Conservation (phyloP, 2,797 vertebrate species). For the Prionace glauca region DNA sequence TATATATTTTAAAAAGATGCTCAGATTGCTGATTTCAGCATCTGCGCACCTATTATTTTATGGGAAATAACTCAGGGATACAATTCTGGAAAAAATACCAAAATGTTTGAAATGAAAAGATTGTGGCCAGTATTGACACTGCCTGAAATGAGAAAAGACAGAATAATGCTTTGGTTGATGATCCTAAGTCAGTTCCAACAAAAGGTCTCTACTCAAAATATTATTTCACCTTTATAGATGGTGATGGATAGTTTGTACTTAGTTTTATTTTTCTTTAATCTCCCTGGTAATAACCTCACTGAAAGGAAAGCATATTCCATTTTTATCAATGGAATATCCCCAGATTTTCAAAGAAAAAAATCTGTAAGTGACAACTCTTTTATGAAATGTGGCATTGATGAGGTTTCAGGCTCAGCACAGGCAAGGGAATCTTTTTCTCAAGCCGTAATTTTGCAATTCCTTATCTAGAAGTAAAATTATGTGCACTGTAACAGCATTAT, state of each 20-base stretch:
- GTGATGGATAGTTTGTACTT: no score
- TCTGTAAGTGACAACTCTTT: neutral
- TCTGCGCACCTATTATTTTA: no score
- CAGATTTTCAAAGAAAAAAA: neutral
- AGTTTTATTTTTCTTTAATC: no score
- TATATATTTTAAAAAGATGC: no score
- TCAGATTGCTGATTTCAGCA: no score
- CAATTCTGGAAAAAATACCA: neutral
- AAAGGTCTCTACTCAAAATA: no score
- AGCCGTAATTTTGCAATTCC: neutral
- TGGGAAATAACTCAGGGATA: neutral
- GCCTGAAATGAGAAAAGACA: neutral
- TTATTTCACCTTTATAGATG: no score
- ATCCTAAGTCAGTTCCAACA: neutral
- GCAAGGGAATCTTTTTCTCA: neutral
- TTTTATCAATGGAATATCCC: neutral
- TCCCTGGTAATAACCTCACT: neutral
- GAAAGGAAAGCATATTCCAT: neutral
- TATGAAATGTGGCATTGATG: neutral
- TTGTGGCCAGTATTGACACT: neutral
- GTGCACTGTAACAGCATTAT: neutral
- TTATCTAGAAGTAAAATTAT: neutral
- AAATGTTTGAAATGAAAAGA: neutral
- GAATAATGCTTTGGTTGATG: neutral
- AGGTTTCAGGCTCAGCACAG: neutral